Conservation (phyloP, 2,888 invertebrate genomes). For the Ophioninae sp. region DNA sequence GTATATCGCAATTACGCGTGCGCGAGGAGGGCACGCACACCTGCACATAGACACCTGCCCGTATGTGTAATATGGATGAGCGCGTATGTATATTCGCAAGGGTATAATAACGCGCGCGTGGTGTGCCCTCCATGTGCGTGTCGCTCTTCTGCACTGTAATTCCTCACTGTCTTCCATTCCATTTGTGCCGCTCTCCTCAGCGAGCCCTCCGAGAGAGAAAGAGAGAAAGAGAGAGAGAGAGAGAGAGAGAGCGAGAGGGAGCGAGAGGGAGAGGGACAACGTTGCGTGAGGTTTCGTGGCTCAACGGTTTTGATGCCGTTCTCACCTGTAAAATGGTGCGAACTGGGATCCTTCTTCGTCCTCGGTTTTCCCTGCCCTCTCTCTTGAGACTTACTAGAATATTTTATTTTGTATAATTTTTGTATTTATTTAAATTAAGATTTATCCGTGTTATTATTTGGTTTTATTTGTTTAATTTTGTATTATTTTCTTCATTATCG, state of each 20-base stretch:
- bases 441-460: too few species aligned
- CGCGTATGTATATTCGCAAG: constrained; percentile 10
- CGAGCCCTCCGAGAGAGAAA: constrained; percentile 4
- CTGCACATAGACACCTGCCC: too few species aligned
- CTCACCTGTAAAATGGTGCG: constrained; percentile 66
- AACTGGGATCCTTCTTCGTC: constrained; percentile 60
- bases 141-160: constrained; percentile 63
- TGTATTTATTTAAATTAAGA: neutral
- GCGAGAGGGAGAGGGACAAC: too few species aligned
- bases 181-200: constrained; percentile 61
- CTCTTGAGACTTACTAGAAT: neutral
- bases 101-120: constrained; percentile 37
- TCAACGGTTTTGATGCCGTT: constrained; percentile 64
- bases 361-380: neutral
- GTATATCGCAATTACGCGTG: neutral
- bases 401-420: constrained; percentile 16
- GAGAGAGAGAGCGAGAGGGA: neutral
- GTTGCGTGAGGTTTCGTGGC: constrained; percentile 63
- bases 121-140: constrained; percentile 61
- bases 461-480: too few species aligned
- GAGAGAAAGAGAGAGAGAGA: too few species aligned
- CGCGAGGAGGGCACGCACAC: neutral
- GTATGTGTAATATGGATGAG: neutral
- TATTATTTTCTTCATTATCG: too few species aligned
- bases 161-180: constrained; percentile 67